Conservation (phyloP, 1,140 invertebrate genomes). For the Kradibia gibbosae region DNA sequence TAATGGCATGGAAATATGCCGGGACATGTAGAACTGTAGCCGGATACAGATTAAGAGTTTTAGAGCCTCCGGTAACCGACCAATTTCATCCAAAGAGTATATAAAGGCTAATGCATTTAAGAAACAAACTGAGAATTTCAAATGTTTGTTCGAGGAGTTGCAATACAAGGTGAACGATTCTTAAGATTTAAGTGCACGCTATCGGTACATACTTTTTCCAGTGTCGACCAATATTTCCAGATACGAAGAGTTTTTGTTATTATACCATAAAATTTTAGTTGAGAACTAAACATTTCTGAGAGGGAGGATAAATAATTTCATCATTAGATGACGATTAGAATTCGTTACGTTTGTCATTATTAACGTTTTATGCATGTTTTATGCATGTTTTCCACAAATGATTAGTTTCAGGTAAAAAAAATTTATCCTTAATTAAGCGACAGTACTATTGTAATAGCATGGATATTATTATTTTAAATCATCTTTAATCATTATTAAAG, state of each 20-base stretch:
- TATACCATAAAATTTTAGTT: background rate
- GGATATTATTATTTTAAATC: too few relatives aligned
- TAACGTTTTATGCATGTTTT: background rate
- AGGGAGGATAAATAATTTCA: too few relatives aligned
- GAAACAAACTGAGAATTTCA: conserved; percentile 35
- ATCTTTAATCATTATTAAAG: too few relatives aligned
- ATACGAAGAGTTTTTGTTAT: background rate
- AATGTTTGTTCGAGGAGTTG: conserved; percentile 5
- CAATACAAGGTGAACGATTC: background rate
- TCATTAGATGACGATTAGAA: background rate
- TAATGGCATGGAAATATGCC: conserved; percentile 69
- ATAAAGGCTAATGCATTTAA: conserved; percentile 36
- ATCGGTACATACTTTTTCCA: conserved; percentile 20
- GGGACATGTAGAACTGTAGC: conserved; percentile 65
- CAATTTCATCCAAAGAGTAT: conserved; percentile 53
- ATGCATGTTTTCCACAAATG: too few relatives aligned
- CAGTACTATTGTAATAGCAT: too few relatives aligned
- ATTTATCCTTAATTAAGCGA: too few relatives aligned
- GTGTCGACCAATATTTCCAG: background rate
- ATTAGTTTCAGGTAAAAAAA: too few relatives aligned
- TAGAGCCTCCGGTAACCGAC: conserved; percentile 62
- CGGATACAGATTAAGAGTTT: conserved; percentile 67
- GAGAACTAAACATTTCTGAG: too few relatives aligned
- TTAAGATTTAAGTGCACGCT: background rate
- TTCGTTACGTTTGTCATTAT: too few relatives aligned